These are phyloP conservation scores for Dipodomys merriami DNA, from an alignment of 2,113 vertebrate species.

Conservation along the genomic window DNA sequence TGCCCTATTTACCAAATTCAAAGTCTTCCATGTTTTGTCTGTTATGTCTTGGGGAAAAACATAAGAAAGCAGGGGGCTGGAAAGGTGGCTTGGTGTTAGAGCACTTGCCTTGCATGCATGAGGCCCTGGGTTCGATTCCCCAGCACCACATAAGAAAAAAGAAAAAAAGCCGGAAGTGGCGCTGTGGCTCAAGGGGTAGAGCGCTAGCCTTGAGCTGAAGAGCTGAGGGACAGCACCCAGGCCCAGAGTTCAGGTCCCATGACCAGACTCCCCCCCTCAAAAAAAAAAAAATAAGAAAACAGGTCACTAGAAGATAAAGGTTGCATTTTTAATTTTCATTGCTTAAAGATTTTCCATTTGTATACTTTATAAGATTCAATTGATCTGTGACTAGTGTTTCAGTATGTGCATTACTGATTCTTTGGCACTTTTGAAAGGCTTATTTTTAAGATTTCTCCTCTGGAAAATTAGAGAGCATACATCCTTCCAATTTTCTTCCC, in stretches of 20 bases:
- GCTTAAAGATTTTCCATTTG: neutral
- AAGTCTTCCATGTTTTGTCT: neutral
- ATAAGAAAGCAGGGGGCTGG: neutral
- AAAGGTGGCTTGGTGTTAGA: too few species aligned
- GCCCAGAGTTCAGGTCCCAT: too few species aligned
- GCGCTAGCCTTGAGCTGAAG: too few species aligned
- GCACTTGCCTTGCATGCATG: too few species aligned
- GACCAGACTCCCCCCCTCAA: too few species aligned
- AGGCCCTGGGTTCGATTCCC: too few species aligned
- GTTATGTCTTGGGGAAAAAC: neutral
- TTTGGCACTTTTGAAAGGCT: neutral
- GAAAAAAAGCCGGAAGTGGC: too few species aligned
- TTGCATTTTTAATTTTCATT: neutral
- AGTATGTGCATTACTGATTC: slow-evolving; percentile 20
- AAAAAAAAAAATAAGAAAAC: neutral
- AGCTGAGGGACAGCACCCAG: too few species aligned
- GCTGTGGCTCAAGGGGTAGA: too few species aligned
- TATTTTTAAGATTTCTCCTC: neutral
- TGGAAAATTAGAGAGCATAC: neutral
- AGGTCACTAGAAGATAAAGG: neutral
- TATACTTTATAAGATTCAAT: neutral
- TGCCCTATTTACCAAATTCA: neutral
- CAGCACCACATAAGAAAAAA: too few species aligned
- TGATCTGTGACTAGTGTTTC: slow-evolving; percentile 9
- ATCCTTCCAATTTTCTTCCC: neutral